Evolutionary conservation across 2,797 vertebrate species (phyloP).

Genomic region (Girardinus metallicus): DNA sequence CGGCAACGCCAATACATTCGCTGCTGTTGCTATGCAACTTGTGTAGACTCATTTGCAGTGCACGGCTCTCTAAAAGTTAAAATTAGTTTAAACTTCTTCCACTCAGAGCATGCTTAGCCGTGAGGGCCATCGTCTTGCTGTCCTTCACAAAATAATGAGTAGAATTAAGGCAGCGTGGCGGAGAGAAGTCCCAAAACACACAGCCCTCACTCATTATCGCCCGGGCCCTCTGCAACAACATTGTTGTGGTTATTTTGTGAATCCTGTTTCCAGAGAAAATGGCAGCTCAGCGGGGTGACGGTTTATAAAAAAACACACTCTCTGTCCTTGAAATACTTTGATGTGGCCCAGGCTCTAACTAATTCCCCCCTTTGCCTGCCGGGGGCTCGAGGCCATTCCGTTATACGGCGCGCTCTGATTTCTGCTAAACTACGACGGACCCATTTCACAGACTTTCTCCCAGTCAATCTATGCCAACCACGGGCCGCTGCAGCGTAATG

Average conservation of each 20-base stretch:
- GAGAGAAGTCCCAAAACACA: conserved; percentile 26
- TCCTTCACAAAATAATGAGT: conserved; percentile 45
- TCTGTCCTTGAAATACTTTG: conserved; percentile 49
- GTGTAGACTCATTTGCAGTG: conserved; percentile 16
- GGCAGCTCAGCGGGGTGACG: conserved; percentile 42
- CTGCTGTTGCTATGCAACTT: conserved; percentile 63
- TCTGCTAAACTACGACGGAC: conserved; percentile 45
- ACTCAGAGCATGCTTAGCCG: conserved; percentile 14
- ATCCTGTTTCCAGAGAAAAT: conserved; percentile 41
- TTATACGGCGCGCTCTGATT: conserved; percentile 39
- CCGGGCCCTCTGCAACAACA: conserved; percentile 21
- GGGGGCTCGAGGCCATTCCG: conserved; percentile 53
- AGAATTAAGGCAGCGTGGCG: conserved; percentile 24
- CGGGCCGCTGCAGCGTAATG: conserved; percentile 45
- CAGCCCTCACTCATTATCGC: conserved; percentile 30
- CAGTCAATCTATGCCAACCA: conserved; percentile 47
- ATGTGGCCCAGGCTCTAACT: conserved; percentile 52
- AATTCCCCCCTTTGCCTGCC: conserved; percentile 39
- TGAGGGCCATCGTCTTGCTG: conserved; percentile 22
- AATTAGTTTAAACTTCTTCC: conserved; percentile 35
- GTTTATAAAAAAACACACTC: conserved; percentile 47
- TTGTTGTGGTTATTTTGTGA: conserved; percentile 44
- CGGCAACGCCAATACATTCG: conserved; percentile 10
- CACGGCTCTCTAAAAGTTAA: conserved; percentile 22
- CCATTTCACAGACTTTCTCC: conserved; percentile 50